Evolutionary conservation across 2,888 invertebrate genomes (phyloP).

Genomic region (Euzetes globulus): DNA sequence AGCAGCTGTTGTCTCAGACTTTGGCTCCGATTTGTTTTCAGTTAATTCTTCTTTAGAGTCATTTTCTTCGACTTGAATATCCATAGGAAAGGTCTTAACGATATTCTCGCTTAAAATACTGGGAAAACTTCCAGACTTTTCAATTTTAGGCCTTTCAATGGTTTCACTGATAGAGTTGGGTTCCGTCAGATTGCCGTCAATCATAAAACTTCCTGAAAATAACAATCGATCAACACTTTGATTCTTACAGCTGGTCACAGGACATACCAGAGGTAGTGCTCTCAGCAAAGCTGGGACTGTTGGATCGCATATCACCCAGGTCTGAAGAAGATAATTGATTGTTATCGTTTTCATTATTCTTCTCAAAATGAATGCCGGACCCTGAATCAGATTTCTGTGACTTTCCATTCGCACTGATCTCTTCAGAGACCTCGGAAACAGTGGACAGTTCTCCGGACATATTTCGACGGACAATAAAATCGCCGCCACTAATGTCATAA

Average conservation of each 20-base stretch:
- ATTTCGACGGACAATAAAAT: conserved; percentile 14
- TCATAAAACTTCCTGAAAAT: conserved; percentile 31
- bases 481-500: conserved; percentile 18
- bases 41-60: background rate
- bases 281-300: conserved; percentile 22
- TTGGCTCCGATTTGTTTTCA: background rate
- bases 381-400: conserved; percentile 12
- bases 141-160: conserved; percentile 14
- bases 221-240: background rate
- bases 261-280: conserved; percentile 31
- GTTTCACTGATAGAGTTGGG: background rate
- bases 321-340: conserved; percentile 1
- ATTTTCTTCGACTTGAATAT: background rate
- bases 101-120: conserved; percentile 1
- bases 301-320: background rate
- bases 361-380: background rate
- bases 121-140: conserved; percentile 26
- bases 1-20: background rate
- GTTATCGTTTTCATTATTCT: background rate
- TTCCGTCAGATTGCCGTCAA: conserved; percentile 29
- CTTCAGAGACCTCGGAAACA: conserved; percentile 42
- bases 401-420: conserved; percentile 38
- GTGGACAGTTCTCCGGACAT: conserved; percentile 41
- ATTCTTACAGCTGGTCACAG: background rate
- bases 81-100: background rate